Evolutionary conservation across 2,113 vertebrate genomes (phyloP).

Genomic region (Tonatia bakeri): DNA sequence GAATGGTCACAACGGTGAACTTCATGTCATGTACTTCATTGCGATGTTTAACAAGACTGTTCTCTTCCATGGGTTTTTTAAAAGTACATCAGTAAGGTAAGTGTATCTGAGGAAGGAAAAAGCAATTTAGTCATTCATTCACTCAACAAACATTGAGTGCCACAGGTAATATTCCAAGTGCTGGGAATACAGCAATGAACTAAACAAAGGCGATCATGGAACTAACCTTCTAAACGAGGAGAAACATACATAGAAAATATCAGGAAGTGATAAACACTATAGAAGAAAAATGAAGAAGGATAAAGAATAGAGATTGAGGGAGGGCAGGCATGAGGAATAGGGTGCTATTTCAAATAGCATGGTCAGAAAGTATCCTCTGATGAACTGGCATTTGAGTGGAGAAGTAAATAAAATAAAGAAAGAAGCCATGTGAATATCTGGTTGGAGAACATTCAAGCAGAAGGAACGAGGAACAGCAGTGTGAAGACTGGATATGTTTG

Average conservation of each 20-base stretch:
- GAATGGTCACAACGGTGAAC: not conserved
- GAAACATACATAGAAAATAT: not conserved
- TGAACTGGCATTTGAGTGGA: not conserved
- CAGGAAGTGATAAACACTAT: not conserved
- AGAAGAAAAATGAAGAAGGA: not conserved
- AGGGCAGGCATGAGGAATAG: not conserved
- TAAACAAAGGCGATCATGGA: not conserved
- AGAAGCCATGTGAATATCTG: not conserved
- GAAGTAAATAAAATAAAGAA: not conserved
- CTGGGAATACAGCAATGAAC: not conserved
- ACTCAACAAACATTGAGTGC: not conserved
- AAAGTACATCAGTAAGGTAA: not conserved
- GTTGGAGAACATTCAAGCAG: not conserved
- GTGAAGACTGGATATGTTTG: not conserved
- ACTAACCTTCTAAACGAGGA: not conserved
- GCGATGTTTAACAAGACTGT: not conserved
- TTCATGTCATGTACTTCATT: not conserved
- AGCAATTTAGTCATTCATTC: not conserved
- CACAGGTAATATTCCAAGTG: not conserved
- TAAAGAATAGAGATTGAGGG: not conserved
- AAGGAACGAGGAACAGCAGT: not conserved
- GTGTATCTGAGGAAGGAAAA: not conserved
- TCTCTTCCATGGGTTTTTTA: not conserved
- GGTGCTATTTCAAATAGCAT: not conserved
- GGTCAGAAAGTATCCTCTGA: not conserved